phyloP scores from a whole-genome alignment of 2,113 vertebrate genomes.

The Indicator indicator region DNA sequence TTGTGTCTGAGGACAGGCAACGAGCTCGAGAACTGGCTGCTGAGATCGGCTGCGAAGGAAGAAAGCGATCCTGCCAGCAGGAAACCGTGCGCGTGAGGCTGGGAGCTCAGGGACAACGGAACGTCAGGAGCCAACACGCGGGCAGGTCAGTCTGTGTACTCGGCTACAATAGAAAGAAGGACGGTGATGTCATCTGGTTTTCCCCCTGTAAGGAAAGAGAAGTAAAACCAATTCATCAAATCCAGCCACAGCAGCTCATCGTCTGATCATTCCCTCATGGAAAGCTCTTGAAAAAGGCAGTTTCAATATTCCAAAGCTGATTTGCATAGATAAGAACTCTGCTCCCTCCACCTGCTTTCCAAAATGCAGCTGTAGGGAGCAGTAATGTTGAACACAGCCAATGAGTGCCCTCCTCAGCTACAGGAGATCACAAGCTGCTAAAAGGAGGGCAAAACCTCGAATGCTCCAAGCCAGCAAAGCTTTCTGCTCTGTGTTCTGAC shows the following conservation, averaged over 20 bases:
- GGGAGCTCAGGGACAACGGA: background rate
- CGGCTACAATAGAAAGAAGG: slow-evolving; percentile 97
- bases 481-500: background rate
- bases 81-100: slow-evolving; percentile 71
- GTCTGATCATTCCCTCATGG: fast-evolving
- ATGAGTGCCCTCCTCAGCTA: background rate
- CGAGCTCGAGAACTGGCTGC: slow-evolving; percentile 51
- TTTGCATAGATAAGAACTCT: background rate
- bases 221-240: background rate
- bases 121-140: background rate
- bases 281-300: background rate
- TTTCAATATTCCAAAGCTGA: background rate
- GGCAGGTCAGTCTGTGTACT: slow-evolving; percentile 91
- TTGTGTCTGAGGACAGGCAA: slow-evolving; percentile 43
- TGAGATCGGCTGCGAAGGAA: slow-evolving; percentile 70
- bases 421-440: background rate
- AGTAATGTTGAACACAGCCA: background rate
- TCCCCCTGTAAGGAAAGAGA: slow-evolving; percentile 82
- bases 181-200: slow-evolving; percentile 99
- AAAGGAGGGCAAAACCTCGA: background rate
- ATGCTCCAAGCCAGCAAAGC: background rate
- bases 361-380: fast-evolving
- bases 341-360: background rate
- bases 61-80: slow-evolving; percentile 90
- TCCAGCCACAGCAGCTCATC: background rate